Evolutionary conservation across 2,113 vertebrate species (phyloP).

Genomic region (Rhinolophus sinicus): DNA sequence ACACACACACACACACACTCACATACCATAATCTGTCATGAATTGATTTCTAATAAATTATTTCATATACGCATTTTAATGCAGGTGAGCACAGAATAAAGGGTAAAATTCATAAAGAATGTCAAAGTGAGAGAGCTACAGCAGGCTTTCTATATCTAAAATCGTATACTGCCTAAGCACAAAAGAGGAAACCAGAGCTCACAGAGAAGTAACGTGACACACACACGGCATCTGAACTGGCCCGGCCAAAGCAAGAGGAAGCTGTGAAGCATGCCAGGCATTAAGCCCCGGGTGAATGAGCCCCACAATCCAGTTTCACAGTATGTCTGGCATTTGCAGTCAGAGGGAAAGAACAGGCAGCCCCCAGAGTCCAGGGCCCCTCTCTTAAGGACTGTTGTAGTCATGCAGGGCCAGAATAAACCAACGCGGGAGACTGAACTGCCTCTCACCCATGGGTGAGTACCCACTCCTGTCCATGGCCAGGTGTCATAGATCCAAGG

Average conservation of each 20-base stretch:
- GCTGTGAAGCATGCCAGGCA: neutral
- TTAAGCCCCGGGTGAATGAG: neutral
- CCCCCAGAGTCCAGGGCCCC: neutral
- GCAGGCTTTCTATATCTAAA: neutral
- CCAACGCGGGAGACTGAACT: neutral
- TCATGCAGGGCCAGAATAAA: conserved; percentile 48
- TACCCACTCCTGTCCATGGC: neutral
- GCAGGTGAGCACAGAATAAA: neutral
- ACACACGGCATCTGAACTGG: neutral
- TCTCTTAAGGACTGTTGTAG: neutral
- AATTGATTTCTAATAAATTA: conserved; percentile 18
- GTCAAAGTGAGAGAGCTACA: neutral
- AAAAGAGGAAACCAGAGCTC: neutral
- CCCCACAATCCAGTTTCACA: neutral
- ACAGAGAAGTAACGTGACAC: neutral
- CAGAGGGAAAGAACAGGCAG: conserved; percentile 44
- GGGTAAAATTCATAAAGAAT: neutral
- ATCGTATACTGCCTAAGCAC: neutral
- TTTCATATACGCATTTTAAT: neutral
- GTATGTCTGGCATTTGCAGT: conserved; percentile 59
- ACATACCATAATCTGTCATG: neutral
- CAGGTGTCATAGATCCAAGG: neutral
- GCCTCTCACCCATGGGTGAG: neutral
- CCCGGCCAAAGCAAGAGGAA: neutral
- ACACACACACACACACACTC: neutral